Percentiles rank a stretch among this genome's conserved stretches.
phyloP scores from a whole-genome alignment of 2,797 vertebrate species.

The Catostomus latipinnis region DNA sequence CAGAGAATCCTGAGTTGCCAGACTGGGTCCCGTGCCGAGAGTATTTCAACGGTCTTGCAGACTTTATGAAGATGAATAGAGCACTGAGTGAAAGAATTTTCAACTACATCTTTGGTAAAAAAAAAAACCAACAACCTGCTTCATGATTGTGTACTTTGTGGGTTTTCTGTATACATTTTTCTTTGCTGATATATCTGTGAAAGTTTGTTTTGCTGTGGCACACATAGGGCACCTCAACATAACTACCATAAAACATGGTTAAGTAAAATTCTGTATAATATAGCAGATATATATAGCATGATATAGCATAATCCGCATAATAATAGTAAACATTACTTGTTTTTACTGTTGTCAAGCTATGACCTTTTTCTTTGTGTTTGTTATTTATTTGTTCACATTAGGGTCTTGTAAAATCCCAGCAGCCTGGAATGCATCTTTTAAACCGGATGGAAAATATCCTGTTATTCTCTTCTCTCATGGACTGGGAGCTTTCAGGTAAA shows the following conservation, averaged over 20 bases:
- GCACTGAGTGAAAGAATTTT: slow-evolving; percentile 82
- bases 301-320: too few relatives aligned
- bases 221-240: background rate
- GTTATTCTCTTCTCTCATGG: slow-evolving; percentile 94
- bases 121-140: too few relatives aligned
- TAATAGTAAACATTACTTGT: background rate
- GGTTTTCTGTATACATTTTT: too few relatives aligned
- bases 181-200: background rate
- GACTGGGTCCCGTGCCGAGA: slow-evolving; percentile 89
- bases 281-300: too few relatives aligned
- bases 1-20: slow-evolving; percentile 70
- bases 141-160: background rate
- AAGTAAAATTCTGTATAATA: background rate
- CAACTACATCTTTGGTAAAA: slow-evolving; percentile 86
- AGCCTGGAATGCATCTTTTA: slow-evolving; percentile 85
- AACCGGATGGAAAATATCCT: slow-evolving; percentile 85
- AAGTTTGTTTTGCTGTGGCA: background rate
- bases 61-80: slow-evolving; percentile 87
- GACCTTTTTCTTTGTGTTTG: too few relatives aligned
- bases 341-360: background rate
- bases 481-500: slow-evolving; percentile 94
- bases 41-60: slow-evolving; percentile 90
- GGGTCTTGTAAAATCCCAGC: slow-evolving; percentile 85
- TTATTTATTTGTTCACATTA: slow-evolving; percentile 53
- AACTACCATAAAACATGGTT: background rate